Evolutionary conservation across 1,140 invertebrate genomes (phyloP).

Genomic region (Drosophila ananassae): DNA sequence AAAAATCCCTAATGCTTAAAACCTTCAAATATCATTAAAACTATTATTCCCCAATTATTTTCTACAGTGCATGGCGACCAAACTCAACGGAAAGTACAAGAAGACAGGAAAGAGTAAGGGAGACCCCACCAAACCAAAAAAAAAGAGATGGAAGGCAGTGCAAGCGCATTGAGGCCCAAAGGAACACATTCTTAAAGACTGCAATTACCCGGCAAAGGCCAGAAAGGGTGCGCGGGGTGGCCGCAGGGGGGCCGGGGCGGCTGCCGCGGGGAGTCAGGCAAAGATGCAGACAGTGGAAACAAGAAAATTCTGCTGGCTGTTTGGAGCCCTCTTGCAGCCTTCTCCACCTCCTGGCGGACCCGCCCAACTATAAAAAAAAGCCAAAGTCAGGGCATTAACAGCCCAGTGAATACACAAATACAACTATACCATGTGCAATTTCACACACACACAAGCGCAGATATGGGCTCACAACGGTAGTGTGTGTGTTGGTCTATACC

Average conservation of each 20-base stretch:
- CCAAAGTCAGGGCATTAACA: constrained; percentile 60
- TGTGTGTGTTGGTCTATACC: constrained; percentile 36
- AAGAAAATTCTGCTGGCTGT: constrained; percentile 40
- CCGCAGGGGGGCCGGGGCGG: constrained; percentile 9
- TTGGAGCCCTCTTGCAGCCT: constrained; percentile 23
- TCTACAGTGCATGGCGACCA: not conserved
- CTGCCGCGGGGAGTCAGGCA: constrained; percentile 6
- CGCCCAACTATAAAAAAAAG: constrained; percentile 29
- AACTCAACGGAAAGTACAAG: constrained; percentile 26
- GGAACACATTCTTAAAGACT: constrained; percentile 80
- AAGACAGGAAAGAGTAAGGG: constrained; percentile 5
- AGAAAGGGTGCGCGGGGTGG: not conserved
- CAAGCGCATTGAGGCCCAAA: constrained; percentile 54
- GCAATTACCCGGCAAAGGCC: constrained; percentile 69
- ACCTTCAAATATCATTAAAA: not conserved
- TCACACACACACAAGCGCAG: constrained; percentile 4
- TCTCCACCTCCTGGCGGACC: constrained; percentile 1
- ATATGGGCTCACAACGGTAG: not conserved
- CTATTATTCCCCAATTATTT: not conserved
- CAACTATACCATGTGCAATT: constrained; percentile 20
- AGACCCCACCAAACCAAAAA: not conserved
- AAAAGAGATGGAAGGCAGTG: constrained; percentile 10
- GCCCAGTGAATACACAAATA: constrained; percentile 52
- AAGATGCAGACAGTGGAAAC: constrained; percentile 37
- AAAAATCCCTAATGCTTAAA: not conserved